Conservation (phyloP, 1,140 invertebrate species). For the Psix sp. region DNA sequence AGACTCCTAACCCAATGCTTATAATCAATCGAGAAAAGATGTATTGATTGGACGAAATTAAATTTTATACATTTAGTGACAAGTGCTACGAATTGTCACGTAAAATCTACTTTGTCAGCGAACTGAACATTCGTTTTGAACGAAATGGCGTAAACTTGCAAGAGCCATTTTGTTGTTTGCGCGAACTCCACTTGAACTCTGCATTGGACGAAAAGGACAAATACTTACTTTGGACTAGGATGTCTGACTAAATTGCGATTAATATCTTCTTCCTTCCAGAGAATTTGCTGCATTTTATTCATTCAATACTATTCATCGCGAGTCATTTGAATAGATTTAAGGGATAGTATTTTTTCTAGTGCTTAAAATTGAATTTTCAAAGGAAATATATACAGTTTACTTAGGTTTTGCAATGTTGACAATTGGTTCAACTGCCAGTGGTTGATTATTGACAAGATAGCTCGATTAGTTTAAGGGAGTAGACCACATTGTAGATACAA, state of each 20-base stretch:
- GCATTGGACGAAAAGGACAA: constrained; percentile 55
- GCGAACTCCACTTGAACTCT: constrained; percentile 69
- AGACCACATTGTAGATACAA: no score
- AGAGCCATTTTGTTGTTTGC: constrained; percentile 76
- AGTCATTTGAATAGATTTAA: constrained; percentile 54
- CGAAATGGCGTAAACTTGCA: constrained; percentile 63
- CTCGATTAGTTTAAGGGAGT: no score
- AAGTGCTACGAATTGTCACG: neutral
- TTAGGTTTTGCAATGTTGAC: no score
- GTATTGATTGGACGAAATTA: no score
- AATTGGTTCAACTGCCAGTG: no score
- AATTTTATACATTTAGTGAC: no score
- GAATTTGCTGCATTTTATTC: constrained; percentile 53
- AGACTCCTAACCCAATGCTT: no score
- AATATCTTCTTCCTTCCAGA: constrained; percentile 61
- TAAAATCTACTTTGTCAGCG: neutral
- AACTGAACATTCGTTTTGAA: constrained; percentile 44
- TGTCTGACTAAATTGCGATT: constrained; percentile 62
- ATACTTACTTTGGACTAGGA: constrained; percentile 51
- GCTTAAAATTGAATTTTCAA: no score
- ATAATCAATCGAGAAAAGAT: no score
- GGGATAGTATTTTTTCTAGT: constrained; percentile 19
- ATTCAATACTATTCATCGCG: constrained; percentile 55
- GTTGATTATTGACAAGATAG: no score
- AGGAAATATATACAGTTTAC: no score